These are phyloP conservation scores for Nesidiocoris tenuis DNA, from an alignment of 2,888 invertebrate species.

Conservation along the genomic window DNA sequence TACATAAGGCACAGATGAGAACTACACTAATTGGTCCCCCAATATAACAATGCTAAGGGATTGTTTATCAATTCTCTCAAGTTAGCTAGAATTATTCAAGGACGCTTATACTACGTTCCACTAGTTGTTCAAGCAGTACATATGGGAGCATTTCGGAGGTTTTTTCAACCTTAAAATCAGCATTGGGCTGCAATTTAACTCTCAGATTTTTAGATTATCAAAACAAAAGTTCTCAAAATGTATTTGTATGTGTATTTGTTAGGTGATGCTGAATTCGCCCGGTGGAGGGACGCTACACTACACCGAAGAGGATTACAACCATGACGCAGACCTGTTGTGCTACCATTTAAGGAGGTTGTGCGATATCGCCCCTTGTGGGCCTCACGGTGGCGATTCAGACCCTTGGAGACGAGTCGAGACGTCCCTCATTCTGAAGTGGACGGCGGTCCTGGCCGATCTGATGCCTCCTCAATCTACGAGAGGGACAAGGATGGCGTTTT, in stretches of 20 bases:
- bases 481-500: conserved; percentile 50
- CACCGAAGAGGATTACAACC: conserved; percentile 56
- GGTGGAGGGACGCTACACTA: conserved; percentile 51
- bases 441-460: conserved; percentile 59
- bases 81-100: too few species aligned
- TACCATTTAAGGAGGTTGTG: conserved; percentile 54
- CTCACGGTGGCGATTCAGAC: conserved; percentile 42
- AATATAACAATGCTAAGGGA: too few species aligned
- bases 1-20: too few species aligned
- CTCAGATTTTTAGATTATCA: too few species aligned
- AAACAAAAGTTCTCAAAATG: too few species aligned
- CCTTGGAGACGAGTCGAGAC: conserved; percentile 56
- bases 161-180: too few species aligned
- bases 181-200: not conserved
- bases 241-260: too few species aligned
- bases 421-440: conserved; percentile 62
- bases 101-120: too few species aligned
- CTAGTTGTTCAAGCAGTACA: too few species aligned
- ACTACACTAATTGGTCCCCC: too few species aligned
- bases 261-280: conserved; percentile 53
- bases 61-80: too few species aligned
- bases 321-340: conserved; percentile 56
- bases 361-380: conserved; percentile 45
- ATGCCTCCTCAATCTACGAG: conserved; percentile 57
- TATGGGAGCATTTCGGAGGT: too few species aligned